A percentile compares a stretch with the other conserved stretches of the same genome.
phyloP scores from a whole-genome alignment of 1,140 invertebrate genomes.

The Bombus waltoni region DNA sequence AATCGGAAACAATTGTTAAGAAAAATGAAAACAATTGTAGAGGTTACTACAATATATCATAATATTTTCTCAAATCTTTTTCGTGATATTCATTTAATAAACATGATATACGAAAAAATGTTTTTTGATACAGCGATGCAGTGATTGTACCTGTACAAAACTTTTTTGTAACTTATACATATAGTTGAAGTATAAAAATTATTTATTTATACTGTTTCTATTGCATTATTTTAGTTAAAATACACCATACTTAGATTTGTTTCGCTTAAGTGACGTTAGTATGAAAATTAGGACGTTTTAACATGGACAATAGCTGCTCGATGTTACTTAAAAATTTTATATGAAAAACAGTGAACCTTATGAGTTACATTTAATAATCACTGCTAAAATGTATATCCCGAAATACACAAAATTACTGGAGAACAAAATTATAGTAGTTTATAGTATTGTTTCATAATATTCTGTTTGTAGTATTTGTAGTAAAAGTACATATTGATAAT shows the following conservation, averaged over 20 bases:
- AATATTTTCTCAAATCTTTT: slow-evolving; percentile 2
- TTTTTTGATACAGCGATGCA: slow-evolving; percentile 21
- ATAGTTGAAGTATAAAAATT: slow-evolving; percentile 49
- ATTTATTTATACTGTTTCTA: slow-evolving; percentile 46
- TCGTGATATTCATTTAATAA: slow-evolving; percentile 3
- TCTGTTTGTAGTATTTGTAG: slow-evolving; percentile 1
- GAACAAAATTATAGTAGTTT: slow-evolving; percentile 10
- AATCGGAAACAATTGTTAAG: neutral
- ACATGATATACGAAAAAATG: neutral
- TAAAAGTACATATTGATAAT: slow-evolving; percentile 44
- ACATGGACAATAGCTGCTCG: slow-evolving; percentile 18
- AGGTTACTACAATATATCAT: neutral
- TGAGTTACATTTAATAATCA: slow-evolving; percentile 2
- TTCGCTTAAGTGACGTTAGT: slow-evolving; percentile 10
- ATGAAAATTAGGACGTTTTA: slow-evolving; percentile 41
- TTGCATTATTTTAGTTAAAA: slow-evolving; percentile 35
- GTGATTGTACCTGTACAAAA: slow-evolving; percentile 41
- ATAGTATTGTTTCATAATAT: neutral
- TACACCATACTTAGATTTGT: slow-evolving; percentile 25
- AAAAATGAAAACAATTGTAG: slow-evolving; percentile 12
- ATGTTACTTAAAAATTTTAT: slow-evolving; percentile 20
- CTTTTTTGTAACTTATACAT: slow-evolving; percentile 32
- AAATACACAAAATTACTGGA: slow-evolving; percentile 14
- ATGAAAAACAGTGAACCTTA: slow-evolving; percentile 1
- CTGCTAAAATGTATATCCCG: neutral